Percentiles rank a stretch among this genome's conserved stretches.
phyloP scores from a whole-genome alignment of 1,140 invertebrate genomes.

The Papilio helenus region DNA sequence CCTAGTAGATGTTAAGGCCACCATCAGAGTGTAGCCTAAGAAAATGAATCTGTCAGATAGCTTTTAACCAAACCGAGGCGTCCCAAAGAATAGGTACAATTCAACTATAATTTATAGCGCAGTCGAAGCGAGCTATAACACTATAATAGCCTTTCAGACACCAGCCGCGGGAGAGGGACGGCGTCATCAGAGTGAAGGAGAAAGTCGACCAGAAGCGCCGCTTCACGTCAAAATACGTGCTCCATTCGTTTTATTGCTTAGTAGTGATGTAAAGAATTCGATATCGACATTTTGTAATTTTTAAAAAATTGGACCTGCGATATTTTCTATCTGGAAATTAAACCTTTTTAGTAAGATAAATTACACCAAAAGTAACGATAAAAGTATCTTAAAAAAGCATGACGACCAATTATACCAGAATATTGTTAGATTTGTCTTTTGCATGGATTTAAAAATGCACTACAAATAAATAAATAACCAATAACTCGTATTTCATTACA shows the following conservation, averaged over 20 bases:
- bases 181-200: constrained; percentile 57
- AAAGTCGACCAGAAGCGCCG: constrained; percentile 79
- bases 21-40: constrained; percentile 46
- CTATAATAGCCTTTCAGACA: constrained; percentile 78
- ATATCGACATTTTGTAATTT: constrained; percentile 55
- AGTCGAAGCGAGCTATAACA: constrained; percentile 65
- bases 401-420: too few relatives aligned
- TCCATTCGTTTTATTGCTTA: constrained; percentile 80
- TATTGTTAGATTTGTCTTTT: too few relatives aligned
- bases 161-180: constrained; percentile 65
- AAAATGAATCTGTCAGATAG: constrained; percentile 71
- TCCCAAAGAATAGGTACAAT: constrained; percentile 77
- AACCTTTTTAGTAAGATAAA: too few relatives aligned
- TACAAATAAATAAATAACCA: too few relatives aligned
- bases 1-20: background rate
- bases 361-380: too few relatives aligned
- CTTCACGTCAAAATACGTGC: constrained; percentile 82
- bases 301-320: too few relatives aligned
- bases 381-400: too few relatives aligned
- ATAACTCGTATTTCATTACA: too few relatives aligned
- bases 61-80: constrained; percentile 63
- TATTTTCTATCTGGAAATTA: too few relatives aligned
- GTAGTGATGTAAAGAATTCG: constrained; percentile 49
- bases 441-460: too few relatives aligned
- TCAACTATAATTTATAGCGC: constrained; percentile 78